These are phyloP conservation scores for Pachycephus smyrnensis DNA, from an alignment of 2,888 invertebrate genomes.

Conservation along the genomic window DNA sequence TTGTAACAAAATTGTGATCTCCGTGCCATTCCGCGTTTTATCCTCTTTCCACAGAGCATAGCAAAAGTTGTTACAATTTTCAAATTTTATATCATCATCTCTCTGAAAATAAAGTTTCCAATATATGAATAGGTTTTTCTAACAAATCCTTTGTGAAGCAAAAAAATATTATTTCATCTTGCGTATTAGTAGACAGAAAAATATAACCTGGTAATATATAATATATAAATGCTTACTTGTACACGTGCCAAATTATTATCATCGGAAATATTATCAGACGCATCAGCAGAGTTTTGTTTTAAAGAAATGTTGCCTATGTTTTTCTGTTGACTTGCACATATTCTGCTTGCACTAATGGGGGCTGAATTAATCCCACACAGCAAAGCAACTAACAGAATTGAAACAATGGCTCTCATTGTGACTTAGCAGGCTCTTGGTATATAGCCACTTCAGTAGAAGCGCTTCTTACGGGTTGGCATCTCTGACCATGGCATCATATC, in stretches of 20 bases:
- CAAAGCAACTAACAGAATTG: slow-evolving; percentile 45
- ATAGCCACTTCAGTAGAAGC: slow-evolving; percentile 49
- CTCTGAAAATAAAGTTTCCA: slow-evolving; percentile 38
- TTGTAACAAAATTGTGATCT: slow-evolving; percentile 75
- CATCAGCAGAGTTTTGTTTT: slow-evolving; percentile 41
- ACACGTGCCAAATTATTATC: slow-evolving; percentile 42
- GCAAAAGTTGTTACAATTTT: slow-evolving; percentile 71
- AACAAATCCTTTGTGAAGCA: slow-evolving; percentile 2
- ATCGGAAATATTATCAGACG: slow-evolving; percentile 43
- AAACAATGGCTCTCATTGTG: slow-evolving; percentile 59
- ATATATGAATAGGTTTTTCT: background rate
- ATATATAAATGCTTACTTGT: slow-evolving; percentile 34
- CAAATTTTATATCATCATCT: slow-evolving; percentile 47
- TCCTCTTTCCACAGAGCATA: slow-evolving; percentile 80
- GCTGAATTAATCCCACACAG: slow-evolving; percentile 47
- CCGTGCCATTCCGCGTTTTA: slow-evolving; percentile 69
- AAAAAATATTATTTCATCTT: background rate
- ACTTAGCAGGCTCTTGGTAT: slow-evolving; percentile 47
- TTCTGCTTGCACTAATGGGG: slow-evolving; percentile 48
- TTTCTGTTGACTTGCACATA: slow-evolving; percentile 54
- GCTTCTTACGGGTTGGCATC: slow-evolving; percentile 49
- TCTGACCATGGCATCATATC: slow-evolving; percentile 40
- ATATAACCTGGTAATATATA: background rate
- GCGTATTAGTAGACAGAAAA: background rate
- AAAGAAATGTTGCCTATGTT: slow-evolving; percentile 46